A percentile compares a stretch with the other conserved stretches of the same genome.
Evolutionary conservation across 2,113 vertebrate species (phyloP).

Genomic region (Corythoichthys haematopterus): DNA sequence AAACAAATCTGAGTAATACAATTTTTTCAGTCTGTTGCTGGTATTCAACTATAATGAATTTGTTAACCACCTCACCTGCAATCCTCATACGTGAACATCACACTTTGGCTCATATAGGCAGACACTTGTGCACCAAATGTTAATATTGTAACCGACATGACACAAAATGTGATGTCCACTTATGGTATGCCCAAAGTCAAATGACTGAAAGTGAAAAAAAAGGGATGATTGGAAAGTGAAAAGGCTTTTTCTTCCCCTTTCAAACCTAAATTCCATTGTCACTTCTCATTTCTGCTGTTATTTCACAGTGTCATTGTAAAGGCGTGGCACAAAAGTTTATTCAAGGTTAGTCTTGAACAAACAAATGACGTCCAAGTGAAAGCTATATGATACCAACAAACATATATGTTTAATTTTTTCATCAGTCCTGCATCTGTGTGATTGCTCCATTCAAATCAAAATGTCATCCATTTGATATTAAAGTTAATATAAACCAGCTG

Average conservation of each 20-base stretch:
- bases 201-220: neutral
- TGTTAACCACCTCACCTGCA: no score
- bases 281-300: neutral
- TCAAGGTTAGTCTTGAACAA: neutral
- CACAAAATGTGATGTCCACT: no score
- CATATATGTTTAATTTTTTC: no score
- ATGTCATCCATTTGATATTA: no score
- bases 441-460: no score
- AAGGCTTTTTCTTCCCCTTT: neutral
- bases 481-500: no score
- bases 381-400: neutral
- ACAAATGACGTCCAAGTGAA: neutral
- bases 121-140: no score
- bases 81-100: no score
- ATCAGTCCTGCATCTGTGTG: no score
- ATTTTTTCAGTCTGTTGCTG: neutral
- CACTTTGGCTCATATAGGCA: no score
- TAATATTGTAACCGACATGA: no score
- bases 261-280: constrained; percentile 1
- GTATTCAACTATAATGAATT: neutral
- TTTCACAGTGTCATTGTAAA: neutral
- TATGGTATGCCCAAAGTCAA: no score
- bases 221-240: neutral
- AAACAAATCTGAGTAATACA: neutral
- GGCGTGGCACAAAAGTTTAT: neutral